phyloP scores from a whole-genome alignment of 2,888 invertebrate species.

The Scelioninae gen. 1 region DNA sequence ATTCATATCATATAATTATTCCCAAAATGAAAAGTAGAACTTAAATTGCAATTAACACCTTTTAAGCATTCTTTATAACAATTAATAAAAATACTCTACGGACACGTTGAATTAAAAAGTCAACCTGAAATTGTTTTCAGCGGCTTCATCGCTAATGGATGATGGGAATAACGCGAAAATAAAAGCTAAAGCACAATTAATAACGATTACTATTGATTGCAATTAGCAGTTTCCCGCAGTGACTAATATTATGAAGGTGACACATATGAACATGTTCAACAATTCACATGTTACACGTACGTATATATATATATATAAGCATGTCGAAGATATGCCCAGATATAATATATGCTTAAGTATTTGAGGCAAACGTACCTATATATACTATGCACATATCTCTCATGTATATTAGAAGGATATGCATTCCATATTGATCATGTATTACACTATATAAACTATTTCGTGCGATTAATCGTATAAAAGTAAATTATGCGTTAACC shows the following conservation, averaged over 20 bases:
- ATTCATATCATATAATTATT: too few species aligned
- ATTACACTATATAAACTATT: constrained; percentile 54
- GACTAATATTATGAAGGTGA: constrained; percentile 41
- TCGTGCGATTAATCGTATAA: constrained; percentile 52
- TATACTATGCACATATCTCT: constrained; percentile 45
- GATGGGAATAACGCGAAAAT: constrained; percentile 17
- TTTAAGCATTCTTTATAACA: too few species aligned
- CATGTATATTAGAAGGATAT: constrained; percentile 54
- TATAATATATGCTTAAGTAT: constrained; percentile 57
- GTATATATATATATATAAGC: constrained; percentile 15
- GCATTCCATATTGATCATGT: constrained; percentile 57
- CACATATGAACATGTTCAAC: constrained; percentile 51
- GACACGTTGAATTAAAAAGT: constrained; percentile 2
- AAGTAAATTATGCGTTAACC: constrained; percentile 56
- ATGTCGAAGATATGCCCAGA: constrained; percentile 36
- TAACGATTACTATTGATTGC: constrained; percentile 34
- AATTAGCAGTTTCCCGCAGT: constrained; percentile 31
- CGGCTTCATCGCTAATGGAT: background rate
- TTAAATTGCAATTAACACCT: too few species aligned
- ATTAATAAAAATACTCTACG: too few species aligned
- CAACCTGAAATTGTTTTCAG: constrained; percentile 8
- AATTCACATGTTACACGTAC: constrained; percentile 31
- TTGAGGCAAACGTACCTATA: constrained; percentile 43
- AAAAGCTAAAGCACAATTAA: constrained; percentile 43
- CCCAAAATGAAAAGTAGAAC: too few species aligned